Conservation (phyloP, 2,113 vertebrate species). For the Crotalus helleri region DNA sequence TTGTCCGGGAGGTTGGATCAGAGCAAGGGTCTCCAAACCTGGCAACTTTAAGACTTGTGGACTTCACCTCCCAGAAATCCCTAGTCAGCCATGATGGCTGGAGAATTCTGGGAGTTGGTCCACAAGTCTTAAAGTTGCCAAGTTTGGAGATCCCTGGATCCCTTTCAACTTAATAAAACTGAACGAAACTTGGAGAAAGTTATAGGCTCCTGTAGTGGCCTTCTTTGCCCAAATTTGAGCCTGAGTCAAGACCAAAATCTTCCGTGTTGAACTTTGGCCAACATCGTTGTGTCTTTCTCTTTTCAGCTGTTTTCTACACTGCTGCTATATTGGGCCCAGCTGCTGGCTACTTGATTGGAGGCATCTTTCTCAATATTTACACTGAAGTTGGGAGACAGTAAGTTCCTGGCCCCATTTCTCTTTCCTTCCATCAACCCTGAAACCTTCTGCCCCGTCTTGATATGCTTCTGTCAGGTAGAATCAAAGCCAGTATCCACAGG, state of each 20-base stretch:
- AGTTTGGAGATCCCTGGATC: not conserved
- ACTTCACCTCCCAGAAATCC: not conserved
- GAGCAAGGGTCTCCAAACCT: not conserved
- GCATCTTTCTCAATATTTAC: conserved; percentile 89
- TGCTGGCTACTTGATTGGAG: conserved; percentile 92
- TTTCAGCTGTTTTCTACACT: conserved; percentile 89
- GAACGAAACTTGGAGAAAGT: not conserved
- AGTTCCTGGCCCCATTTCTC: conserved; percentile 60
- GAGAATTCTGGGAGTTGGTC: not conserved
- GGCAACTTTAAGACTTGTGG: not conserved
- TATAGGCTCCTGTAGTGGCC: not conserved
- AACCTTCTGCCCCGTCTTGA: not conserved
- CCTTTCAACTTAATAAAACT: not conserved
- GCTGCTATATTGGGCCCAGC: conserved; percentile 93
- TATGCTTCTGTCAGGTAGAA: not conserved
- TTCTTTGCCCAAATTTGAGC: not conserved
- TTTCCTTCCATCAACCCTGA: not conserved
- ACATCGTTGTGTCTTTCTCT: conserved; percentile 2
- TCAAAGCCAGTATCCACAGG: not conserved
- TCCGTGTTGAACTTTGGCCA: not conserved
- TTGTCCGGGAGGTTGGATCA: not conserved
- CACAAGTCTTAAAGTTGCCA: not conserved
- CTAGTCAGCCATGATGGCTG: not conserved
- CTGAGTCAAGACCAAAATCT: too few species aligned
- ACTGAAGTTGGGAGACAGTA: conserved; percentile 82